These are phyloP conservation scores for Agrotis puta DNA, from an alignment of 2,888 invertebrate species.

Conservation along the genomic window DNA sequence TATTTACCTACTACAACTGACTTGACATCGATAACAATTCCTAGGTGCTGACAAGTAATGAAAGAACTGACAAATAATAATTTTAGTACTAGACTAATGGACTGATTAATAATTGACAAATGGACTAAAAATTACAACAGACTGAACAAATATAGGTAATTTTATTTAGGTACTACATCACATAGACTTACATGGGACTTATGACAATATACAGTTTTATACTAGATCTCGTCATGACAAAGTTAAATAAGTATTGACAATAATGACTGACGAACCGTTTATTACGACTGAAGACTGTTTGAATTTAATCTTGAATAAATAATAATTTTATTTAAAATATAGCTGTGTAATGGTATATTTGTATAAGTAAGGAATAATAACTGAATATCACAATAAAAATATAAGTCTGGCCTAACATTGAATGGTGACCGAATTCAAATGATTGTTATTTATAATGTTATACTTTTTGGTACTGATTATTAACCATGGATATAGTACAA, in stretches of 20 bases:
- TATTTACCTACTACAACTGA: too few species aligned
- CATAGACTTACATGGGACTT: conserved; percentile 34
- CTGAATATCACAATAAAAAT: conserved; percentile 3
- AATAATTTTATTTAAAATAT: conserved; percentile 15
- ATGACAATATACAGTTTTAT: conserved; percentile 34
- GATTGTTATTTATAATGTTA: background rate
- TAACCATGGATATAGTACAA: conserved; percentile 21
- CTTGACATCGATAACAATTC: background rate
- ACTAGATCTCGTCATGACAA: conserved; percentile 59
- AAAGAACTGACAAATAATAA: background rate
- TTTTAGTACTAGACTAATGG: background rate
- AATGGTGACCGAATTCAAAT: background rate
- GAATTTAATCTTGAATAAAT: conserved; percentile 18
- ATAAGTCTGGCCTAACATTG: background rate
- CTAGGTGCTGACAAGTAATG: background rate
- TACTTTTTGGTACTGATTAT: conserved; percentile 1
- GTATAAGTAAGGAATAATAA: background rate
- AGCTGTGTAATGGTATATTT: conserved; percentile 27
- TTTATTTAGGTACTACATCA: conserved; percentile 44
- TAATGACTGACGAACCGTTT: conserved; percentile 34
- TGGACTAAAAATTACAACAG: conserved; percentile 15
- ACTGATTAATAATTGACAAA: background rate
- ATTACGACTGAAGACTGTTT: conserved; percentile 59
- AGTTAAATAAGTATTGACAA: conserved; percentile 46
- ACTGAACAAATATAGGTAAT: conserved; percentile 52